Percentiles rank a stretch among this genome's conserved stretches.
These are phyloP conservation scores for Lasioglossum morio DNA, from an alignment of 2,888 invertebrate genomes.

Conservation along the genomic window DNA sequence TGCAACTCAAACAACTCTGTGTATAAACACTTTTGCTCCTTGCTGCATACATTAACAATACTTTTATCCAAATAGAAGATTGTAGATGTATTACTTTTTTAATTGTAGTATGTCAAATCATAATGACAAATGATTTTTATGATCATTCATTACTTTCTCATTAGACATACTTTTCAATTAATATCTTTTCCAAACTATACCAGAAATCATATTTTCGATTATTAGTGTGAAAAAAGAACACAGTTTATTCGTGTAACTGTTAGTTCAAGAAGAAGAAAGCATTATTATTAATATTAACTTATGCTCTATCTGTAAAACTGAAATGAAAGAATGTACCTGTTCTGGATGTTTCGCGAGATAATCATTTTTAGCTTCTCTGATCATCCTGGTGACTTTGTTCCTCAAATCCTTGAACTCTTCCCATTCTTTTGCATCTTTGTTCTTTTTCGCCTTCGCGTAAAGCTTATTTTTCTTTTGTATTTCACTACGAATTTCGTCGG, in stretches of 20 bases:
- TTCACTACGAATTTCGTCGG: constrained; percentile 82
- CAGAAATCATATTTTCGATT: constrained; percentile 11
- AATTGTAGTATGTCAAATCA: constrained; percentile 24
- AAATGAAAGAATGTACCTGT: constrained; percentile 77
- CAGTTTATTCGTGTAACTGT: constrained; percentile 5
- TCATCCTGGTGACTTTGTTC: constrained; percentile 83
- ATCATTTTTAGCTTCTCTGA: constrained; percentile 83
- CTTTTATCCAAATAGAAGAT: constrained; percentile 24
- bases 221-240: constrained; percentile 8
- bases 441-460: constrained; percentile 82
- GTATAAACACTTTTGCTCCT: constrained; percentile 10
- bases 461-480: constrained; percentile 83
- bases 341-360: constrained; percentile 82
- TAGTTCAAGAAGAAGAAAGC: constrained; percentile 15
- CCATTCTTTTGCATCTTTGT: constrained; percentile 83
- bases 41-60: background rate
- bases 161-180: constrained; percentile 7
- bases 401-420: constrained; percentile 82
- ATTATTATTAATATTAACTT: too few species aligned
- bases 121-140: background rate
- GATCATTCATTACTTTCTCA: background rate
- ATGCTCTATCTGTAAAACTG: constrained; percentile 7
- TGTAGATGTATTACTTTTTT: constrained; percentile 40
- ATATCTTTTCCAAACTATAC: constrained; percentile 13
- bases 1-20: background rate